phyloP scores from a whole-genome alignment of 2,113 vertebrate genomes.

The Pituophis catenifer region DNA sequence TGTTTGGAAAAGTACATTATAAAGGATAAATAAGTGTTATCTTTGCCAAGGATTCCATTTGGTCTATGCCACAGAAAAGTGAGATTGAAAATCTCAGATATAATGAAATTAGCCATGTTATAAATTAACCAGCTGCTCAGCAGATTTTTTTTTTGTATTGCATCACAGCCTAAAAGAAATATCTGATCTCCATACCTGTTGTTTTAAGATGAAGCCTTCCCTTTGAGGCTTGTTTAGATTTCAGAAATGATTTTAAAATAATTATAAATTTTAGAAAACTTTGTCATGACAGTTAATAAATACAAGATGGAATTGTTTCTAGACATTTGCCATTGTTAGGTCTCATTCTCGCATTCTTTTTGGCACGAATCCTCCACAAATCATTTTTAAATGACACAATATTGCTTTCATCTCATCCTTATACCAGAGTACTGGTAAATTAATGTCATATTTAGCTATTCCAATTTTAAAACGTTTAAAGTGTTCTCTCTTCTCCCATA shows the following conservation, averaged over 20 bases:
- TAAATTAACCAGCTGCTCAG: slow-evolving; percentile 33
- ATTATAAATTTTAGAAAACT: background rate
- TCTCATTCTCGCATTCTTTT: background rate
- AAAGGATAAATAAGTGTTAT: slow-evolving; percentile 27
- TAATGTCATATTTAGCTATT: background rate
- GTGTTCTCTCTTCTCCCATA: background rate
- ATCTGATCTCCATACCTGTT: background rate
- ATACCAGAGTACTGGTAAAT: background rate
- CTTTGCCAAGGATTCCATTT: slow-evolving; percentile 56
- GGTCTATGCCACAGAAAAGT: slow-evolving; percentile 33
- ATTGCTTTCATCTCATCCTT: background rate
- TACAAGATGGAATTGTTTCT: background rate
- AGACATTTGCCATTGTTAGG: background rate
- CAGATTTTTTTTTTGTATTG: slow-evolving; percentile 16
- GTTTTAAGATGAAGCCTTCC: background rate
- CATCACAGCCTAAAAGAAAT: slow-evolving; percentile 3
- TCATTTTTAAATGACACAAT: background rate
- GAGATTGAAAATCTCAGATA: slow-evolving; percentile 33
- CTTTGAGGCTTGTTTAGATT: background rate
- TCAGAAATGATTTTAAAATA: background rate
- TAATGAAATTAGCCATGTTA: slow-evolving; percentile 54
- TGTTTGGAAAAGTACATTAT: slow-evolving; percentile 13
- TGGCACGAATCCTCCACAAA: background rate
- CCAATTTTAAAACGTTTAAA: background rate
- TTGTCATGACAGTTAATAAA: background rate